phyloP scores from a whole-genome alignment of 2,113 vertebrate genomes.

The Ceyx margarethae region DNA sequence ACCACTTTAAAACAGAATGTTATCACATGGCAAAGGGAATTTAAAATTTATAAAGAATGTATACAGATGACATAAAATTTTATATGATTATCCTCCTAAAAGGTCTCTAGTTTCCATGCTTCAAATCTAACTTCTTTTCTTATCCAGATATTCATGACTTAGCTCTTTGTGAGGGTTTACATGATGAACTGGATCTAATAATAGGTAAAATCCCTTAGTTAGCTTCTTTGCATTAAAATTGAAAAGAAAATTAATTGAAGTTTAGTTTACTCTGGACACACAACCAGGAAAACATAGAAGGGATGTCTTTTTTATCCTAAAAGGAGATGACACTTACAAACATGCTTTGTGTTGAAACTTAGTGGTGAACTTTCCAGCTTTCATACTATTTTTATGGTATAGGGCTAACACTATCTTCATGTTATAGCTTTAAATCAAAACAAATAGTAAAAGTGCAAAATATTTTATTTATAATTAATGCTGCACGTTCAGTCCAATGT shows the following conservation, averaged over 20 bases:
- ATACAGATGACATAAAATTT: not conserved
- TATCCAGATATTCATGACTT: not conserved
- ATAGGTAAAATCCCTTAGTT: not conserved
- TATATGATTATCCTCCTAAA: not conserved
- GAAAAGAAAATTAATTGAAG: not conserved
- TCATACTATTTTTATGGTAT: not conserved
- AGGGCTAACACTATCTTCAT: not conserved
- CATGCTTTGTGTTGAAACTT: not conserved
- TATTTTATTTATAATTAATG: not conserved
- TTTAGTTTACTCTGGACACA: not conserved
- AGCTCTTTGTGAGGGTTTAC: not conserved
- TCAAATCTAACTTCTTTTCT: not conserved
- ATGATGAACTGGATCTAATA: not conserved
- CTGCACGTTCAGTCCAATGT: not conserved
- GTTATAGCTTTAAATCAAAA: not conserved
- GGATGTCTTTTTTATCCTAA: not conserved
- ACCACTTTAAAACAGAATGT: not conserved
- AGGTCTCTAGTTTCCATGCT: not conserved
- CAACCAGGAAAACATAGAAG: not conserved
- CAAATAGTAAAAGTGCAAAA: not conserved
- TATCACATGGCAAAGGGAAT: not conserved
- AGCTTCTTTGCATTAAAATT: not conserved
- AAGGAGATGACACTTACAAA: not conserved
- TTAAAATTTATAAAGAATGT: not conserved
- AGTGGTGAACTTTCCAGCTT: not conserved